phyloP scores from a whole-genome alignment of 1,140 invertebrate species.

The Thalassaphorura encarpata region DNA sequence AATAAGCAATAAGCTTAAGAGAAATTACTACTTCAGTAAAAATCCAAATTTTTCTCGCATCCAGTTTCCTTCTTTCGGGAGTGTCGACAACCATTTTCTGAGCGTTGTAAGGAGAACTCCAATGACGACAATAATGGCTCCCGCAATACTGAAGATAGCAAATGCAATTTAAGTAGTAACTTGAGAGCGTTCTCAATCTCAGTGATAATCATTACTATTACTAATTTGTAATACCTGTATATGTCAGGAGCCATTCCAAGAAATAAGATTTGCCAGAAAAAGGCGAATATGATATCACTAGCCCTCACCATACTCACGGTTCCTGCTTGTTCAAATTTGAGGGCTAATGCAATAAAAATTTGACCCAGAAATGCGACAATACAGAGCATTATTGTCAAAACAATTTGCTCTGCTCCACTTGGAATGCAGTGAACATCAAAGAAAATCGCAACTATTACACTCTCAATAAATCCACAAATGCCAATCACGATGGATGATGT shows the following conservation, averaged over 20 bases:
- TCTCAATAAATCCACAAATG: slow-evolving; percentile 42
- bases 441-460: slow-evolving; percentile 70
- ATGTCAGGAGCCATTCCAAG: slow-evolving; percentile 4
- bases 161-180: too few relatives aligned
- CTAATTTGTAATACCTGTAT: slow-evolving; percentile 13
- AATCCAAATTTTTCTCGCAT: too few relatives aligned
- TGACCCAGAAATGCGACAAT: slow-evolving; percentile 7
- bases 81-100: slow-evolving; percentile 70
- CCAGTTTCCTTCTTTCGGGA: too few relatives aligned
- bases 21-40: too few relatives aligned
- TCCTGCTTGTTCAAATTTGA: slow-evolving; percentile 17
- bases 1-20: too few relatives aligned
- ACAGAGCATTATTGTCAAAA: not conserved
- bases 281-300: slow-evolving; percentile 17
- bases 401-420: slow-evolving; percentile 18
- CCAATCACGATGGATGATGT: not conserved
- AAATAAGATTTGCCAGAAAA: slow-evolving; percentile 18
- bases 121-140: slow-evolving; percentile 70
- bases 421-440: slow-evolving; percentile 81
- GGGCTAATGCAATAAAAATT: slow-evolving; percentile 13
- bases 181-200: too few relatives aligned
- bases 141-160: slow-evolving; percentile 56
- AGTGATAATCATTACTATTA: too few relatives aligned
- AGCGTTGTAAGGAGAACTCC: slow-evolving; percentile 72
- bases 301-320: slow-evolving; percentile 14